Evolutionary conservation across 2,113 vertebrate genomes (phyloP).

Genomic region (Theristicus caerulescens): DNA sequence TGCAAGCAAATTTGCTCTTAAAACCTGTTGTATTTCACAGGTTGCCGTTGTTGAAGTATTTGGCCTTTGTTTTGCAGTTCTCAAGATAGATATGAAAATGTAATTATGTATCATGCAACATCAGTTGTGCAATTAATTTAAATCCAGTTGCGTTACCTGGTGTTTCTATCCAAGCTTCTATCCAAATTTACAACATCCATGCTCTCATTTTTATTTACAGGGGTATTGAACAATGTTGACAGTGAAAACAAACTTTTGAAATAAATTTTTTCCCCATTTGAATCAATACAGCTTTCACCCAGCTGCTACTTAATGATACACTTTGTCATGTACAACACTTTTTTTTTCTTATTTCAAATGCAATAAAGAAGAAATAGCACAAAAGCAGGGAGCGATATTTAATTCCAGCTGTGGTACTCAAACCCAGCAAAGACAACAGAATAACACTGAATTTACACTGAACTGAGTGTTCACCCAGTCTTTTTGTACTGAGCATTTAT

Average conservation of each 20-base stretch:
- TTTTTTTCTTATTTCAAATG: background rate
- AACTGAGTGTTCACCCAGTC: background rate
- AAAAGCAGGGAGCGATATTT: background rate
- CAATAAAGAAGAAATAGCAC: background rate
- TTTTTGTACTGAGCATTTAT: background rate
- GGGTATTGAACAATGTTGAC: background rate
- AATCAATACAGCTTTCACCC: background rate
- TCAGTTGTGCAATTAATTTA: background rate
- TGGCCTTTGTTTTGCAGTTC: background rate
- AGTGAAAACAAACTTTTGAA: background rate
- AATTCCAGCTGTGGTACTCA: background rate
- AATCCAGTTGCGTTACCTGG: background rate
- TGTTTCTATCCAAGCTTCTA: background rate
- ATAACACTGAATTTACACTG: background rate
- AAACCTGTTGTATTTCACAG: background rate
- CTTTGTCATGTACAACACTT: background rate
- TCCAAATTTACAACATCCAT: background rate
- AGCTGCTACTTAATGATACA: background rate
- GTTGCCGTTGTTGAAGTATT: background rate
- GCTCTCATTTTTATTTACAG: background rate
- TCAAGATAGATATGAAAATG: background rate
- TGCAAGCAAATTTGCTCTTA: background rate
- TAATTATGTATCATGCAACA: background rate
- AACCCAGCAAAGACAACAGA: background rate
- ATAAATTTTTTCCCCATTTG: background rate